phyloP scores from a whole-genome alignment of 1,140 invertebrate species.

The Bombus breviceps region DNA sequence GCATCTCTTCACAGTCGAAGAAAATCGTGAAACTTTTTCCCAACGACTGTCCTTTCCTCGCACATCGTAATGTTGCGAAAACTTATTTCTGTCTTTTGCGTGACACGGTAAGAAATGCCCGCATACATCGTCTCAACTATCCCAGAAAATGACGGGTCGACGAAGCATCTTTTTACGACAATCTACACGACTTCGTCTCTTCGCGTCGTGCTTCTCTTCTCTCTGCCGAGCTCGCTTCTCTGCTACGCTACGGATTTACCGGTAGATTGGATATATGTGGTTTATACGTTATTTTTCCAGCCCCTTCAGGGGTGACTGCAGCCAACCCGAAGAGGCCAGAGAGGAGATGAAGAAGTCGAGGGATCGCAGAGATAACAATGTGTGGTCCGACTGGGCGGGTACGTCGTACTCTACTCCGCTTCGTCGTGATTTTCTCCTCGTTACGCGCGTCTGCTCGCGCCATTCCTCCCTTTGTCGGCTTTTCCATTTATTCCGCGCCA shows the following conservation, averaged over 20 bases:
- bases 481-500: constrained; percentile 56
- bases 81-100: neutral
- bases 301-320: constrained; percentile 29
- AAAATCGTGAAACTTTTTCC: neutral
- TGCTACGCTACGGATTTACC: constrained; percentile 49
- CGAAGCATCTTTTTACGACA: constrained; percentile 51
- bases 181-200: constrained; percentile 31
- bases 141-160: neutral
- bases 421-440: constrained; percentile 57
- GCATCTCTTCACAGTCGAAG: neutral
- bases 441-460: constrained; percentile 44
- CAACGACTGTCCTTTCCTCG: neutral
- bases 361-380: constrained; percentile 45
- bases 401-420: neutral
- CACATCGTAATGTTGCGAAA: neutral
- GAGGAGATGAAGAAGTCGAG: constrained; percentile 24
- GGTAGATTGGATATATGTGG: constrained; percentile 64
- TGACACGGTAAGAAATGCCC: constrained; percentile 46
- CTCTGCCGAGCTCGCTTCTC: neutral
- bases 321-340: neutral
- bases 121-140: neutral
- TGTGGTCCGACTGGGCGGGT: constrained; percentile 15
- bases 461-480: constrained; percentile 22
- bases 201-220: neutral
- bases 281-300: constrained; percentile 60